Evolutionary conservation across 1,140 invertebrate species (phyloP).

Genomic region (Leptopilina boulardi): DNA sequence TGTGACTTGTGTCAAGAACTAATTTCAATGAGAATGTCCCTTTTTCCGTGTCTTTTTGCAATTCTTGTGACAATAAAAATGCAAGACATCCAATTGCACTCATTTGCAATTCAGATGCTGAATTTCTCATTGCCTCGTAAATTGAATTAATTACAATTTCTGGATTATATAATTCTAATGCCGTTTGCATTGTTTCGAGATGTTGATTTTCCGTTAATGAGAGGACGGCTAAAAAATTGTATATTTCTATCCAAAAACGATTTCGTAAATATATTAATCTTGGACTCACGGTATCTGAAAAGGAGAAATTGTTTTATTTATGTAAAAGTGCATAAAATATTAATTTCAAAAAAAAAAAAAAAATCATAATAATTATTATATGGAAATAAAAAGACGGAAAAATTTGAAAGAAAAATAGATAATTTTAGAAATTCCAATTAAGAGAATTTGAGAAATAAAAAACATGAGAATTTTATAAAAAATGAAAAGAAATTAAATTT

Average conservation of each 20-base stretch:
- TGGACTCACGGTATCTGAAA: slow-evolving; percentile 63
- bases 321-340: not conserved
- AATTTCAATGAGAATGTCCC: slow-evolving; percentile 47
- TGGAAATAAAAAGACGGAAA: no score
- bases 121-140: slow-evolving; percentile 66
- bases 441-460: no score
- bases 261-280: slow-evolving; percentile 71
- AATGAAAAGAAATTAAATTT: no score
- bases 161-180: slow-evolving; percentile 64
- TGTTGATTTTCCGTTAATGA: slow-evolving; percentile 65
- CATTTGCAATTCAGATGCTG: slow-evolving; percentile 59
- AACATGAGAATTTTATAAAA: no score
- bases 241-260: slow-evolving; percentile 73
- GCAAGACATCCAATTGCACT: slow-evolving; percentile 63
- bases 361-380: no score
- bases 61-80: slow-evolving; percentile 65
- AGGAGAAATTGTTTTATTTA: slow-evolving; percentile 22
- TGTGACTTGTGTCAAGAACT: slow-evolving; percentile 52
- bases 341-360: no score
- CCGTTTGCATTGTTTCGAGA: slow-evolving; percentile 65
- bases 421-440: no score
- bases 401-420: no score
- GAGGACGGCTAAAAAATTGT: slow-evolving; percentile 71
- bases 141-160: slow-evolving; percentile 67
- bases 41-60: slow-evolving; percentile 61